Evolutionary conservation across 2,797 vertebrate species (phyloP).

Genomic region (Myotis findleyi): DNA sequence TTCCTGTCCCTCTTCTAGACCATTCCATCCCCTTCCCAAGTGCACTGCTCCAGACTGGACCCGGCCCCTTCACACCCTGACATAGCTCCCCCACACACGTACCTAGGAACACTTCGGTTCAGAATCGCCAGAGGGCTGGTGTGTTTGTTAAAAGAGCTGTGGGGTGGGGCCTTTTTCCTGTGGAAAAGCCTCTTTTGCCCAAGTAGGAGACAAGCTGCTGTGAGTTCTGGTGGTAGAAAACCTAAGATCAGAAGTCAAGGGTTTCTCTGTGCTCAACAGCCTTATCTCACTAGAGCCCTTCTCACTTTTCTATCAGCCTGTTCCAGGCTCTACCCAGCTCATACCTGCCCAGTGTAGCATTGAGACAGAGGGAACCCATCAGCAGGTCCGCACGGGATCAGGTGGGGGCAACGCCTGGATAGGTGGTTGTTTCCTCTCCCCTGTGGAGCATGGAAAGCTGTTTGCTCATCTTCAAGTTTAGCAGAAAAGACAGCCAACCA

Average conservation of each 20-base stretch:
- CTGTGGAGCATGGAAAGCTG: conserved; percentile 75
- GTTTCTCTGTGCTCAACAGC: background rate
- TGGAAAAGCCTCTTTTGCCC: background rate
- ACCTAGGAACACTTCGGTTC: background rate
- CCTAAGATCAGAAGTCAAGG: background rate
- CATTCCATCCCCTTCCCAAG: background rate
- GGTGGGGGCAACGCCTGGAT: background rate
- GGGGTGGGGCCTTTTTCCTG: background rate
- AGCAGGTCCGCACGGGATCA: rapidly evolving
- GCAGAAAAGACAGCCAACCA: conserved; percentile 82
- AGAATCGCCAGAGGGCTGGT: background rate
- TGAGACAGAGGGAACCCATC: background rate
- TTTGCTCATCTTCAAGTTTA: conserved; percentile 82
- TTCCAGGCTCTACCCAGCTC: background rate
- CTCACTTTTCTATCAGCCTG: background rate
- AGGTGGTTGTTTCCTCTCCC: conserved; percentile 60
- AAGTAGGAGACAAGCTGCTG: background rate
- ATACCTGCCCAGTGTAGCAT: background rate
- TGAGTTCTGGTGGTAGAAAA: background rate
- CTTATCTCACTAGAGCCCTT: background rate
- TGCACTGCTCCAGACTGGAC: background rate
- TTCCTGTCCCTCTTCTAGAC: background rate
- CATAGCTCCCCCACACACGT: too few species aligned
- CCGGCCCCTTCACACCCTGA: too few species aligned
- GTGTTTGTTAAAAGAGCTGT: background rate